Percentiles rank a stretch among this genome's conserved stretches.
These are phyloP conservation scores for Trypoxylus dichotomus DNA, from an alignment of 1,140 invertebrate genomes.

Conservation along the genomic window DNA sequence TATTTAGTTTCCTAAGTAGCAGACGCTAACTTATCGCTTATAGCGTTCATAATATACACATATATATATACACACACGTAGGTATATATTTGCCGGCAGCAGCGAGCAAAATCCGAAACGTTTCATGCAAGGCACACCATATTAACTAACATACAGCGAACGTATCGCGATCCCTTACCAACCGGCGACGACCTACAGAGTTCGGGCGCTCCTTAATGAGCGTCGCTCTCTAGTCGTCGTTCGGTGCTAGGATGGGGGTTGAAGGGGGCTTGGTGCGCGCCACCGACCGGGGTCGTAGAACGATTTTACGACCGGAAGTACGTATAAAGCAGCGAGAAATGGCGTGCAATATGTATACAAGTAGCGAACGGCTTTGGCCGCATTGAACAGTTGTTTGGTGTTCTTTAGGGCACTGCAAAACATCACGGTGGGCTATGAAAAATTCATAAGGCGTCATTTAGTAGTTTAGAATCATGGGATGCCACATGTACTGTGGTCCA, in stretches of 20 bases:
- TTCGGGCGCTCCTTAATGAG: not conserved
- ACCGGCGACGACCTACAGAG: too few relatives aligned
- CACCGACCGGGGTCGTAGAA: not conserved
- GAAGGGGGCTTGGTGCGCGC: not conserved
- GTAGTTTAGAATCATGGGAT: too few relatives aligned
- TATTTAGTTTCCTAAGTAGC: not conserved
- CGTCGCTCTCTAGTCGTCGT: not conserved
- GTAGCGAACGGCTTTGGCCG: not conserved
- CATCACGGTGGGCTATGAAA: too few relatives aligned
- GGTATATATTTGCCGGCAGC: not conserved
- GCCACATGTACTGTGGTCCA: too few relatives aligned
- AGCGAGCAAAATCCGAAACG: not conserved
- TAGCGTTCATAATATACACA: not conserved
- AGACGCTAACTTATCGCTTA: not conserved
- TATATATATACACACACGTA: not conserved
- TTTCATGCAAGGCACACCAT: too few relatives aligned
- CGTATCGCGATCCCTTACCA: too few relatives aligned
- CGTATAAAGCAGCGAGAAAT: constrained; percentile 16
- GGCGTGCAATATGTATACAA: constrained; percentile 33
- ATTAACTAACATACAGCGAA: not conserved
- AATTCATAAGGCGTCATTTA: too few relatives aligned
- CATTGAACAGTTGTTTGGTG: not conserved
- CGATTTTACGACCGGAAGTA: constrained; percentile 9
- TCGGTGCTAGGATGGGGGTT: not conserved
- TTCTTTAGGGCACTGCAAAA: too few relatives aligned